These are phyloP conservation scores for Porites evermanni DNA, from an alignment of 92 coral and sea anemone species.

Conservation along the genomic window DNA sequence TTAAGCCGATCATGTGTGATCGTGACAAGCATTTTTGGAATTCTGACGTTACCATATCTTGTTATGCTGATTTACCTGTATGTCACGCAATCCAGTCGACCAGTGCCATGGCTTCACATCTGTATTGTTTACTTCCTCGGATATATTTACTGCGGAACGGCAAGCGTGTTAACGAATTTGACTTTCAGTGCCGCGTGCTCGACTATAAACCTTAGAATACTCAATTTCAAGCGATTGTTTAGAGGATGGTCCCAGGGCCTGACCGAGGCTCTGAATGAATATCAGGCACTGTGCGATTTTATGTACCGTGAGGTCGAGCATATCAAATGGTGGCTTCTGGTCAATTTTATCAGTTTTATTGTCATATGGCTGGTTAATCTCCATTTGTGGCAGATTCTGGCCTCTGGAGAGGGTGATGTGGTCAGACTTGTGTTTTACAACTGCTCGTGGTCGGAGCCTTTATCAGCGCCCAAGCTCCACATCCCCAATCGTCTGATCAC, in stretches of 20 bases:
- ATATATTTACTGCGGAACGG: slow-evolving; percentile 26
- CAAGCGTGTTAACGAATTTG: slow-evolving; percentile 44
- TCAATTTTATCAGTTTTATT: slow-evolving; percentile 37
- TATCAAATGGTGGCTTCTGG: slow-evolving; percentile 53
- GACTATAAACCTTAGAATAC: slow-evolving; percentile 31
- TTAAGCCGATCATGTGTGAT: slow-evolving; percentile 20
- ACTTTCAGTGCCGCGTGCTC: slow-evolving; percentile 47
- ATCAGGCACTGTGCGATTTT: slow-evolving; percentile 40
- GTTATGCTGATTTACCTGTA: slow-evolving; percentile 33
- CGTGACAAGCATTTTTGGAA: slow-evolving; percentile 18
- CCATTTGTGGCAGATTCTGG: slow-evolving; percentile 55
- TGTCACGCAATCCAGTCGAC: slow-evolving; percentile 42
- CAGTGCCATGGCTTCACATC: slow-evolving; percentile 58
- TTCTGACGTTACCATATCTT: slow-evolving; percentile 43
- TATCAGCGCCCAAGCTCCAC: slow-evolving; percentile 17
- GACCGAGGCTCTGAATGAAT: slow-evolving; percentile 45
- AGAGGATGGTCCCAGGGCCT: slow-evolving; percentile 44
- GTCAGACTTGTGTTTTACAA: slow-evolving; percentile 49
- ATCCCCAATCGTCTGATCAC: slow-evolving; percentile 25
- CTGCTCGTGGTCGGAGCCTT: slow-evolving; percentile 40
- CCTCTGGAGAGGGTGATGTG: slow-evolving; percentile 21
- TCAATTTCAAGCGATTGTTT: slow-evolving; percentile 35
- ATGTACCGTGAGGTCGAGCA: slow-evolving; percentile 47
- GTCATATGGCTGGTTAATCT: slow-evolving; percentile 51
- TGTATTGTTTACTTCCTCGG: slow-evolving; percentile 46